These are phyloP conservation scores for Dolichallabes microphthalmus DNA, from an alignment of 2,113 vertebrate genomes.

Conservation along the genomic window DNA sequence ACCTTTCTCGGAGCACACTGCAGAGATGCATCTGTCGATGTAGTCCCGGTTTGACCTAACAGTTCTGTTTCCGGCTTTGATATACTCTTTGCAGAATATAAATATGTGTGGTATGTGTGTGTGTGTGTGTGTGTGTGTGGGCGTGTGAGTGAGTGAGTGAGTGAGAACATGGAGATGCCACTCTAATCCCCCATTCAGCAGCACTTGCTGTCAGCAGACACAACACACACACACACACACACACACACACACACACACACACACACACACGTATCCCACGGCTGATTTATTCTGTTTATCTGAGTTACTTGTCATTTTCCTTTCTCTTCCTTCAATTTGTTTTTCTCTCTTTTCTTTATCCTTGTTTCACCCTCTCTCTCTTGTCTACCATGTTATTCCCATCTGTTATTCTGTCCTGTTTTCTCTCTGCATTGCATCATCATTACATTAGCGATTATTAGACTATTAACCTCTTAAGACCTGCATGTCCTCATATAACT, in stretches of 20 bases:
- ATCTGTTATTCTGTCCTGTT: background rate
- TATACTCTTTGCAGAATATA: background rate
- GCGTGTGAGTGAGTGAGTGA: too few species aligned
- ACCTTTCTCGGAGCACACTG: too few species aligned
- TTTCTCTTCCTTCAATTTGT: background rate
- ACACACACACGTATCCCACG: background rate
- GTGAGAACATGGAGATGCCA: background rate
- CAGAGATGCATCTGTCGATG: too few species aligned
- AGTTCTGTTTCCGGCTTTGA: too few species aligned
- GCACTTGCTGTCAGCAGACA: background rate
- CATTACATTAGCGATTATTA: background rate
- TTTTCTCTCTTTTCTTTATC: background rate
- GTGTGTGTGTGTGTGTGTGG: background rate
- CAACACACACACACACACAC: background rate
- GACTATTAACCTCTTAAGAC: background rate
- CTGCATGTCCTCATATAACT: too few species aligned
- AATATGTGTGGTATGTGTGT: background rate
- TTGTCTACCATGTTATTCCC: background rate
- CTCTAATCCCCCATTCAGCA: background rate
- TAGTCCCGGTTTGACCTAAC: too few species aligned
- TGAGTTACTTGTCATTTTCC: background rate
- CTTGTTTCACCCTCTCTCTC: background rate
- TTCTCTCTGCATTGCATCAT: background rate
- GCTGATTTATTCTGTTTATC: background rate
- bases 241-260: conserved; percentile 20